A percentile compares a stretch with the other conserved stretches of the same genome.
These are phyloP conservation scores for Drosophila trapezifrons DNA, from an alignment of 1,140 invertebrate genomes.

Conservation along the genomic window DNA sequence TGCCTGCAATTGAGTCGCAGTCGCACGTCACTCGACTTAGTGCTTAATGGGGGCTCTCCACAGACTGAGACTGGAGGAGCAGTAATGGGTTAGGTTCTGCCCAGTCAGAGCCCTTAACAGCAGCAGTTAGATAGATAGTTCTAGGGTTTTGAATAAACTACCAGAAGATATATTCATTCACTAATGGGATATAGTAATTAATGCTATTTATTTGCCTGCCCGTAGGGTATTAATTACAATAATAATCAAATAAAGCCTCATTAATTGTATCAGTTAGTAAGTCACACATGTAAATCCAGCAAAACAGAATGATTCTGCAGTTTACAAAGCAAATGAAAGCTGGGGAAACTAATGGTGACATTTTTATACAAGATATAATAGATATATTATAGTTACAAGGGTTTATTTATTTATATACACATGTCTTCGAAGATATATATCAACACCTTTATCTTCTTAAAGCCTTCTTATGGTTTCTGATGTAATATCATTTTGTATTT, in stretches of 20 bases:
- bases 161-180: background rate
- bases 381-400: too few species aligned
- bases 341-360: background rate
- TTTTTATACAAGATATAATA: background rate
- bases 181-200: background rate
- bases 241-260: background rate
- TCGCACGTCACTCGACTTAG: conserved; percentile 37
- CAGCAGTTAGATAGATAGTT: conserved; percentile 1
- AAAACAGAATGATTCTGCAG: background rate
- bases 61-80: conserved; percentile 1
- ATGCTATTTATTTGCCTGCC: background rate
- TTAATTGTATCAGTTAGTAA: conserved; percentile 7
- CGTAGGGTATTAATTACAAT: background rate
- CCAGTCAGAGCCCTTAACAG: conserved; percentile 16
- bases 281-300: background rate
- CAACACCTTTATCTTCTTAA: background rate
- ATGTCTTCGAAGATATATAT: background rate
- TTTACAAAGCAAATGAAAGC: background rate
- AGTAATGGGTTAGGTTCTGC: conserved; percentile 29
- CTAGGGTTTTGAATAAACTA: background rate
- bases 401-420: background rate
- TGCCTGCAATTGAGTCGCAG: conserved; percentile 25
- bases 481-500: background rate
- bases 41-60: conserved; percentile 25
- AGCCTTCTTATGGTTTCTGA: too few species aligned